Evolutionary conservation across 2,888 invertebrate genomes (phyloP), one percentile per base, ranked within the genome.

Genomic region (Phorcus lineatus): DNA sequence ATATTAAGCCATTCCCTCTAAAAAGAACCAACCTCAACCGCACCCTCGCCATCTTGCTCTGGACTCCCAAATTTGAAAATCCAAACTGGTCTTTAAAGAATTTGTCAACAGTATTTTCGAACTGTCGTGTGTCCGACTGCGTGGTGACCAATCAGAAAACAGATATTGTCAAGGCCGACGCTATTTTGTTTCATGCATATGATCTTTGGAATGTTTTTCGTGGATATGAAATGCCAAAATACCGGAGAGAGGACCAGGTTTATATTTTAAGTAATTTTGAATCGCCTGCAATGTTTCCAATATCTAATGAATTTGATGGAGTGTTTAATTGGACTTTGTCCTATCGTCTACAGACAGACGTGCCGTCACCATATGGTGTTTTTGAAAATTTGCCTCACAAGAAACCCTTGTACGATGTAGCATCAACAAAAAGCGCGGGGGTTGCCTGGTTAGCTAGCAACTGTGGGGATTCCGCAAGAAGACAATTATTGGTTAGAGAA

Each of bases 261-360:
- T 78, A 47, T 31, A 17, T 66, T 17, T 67, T 78, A 7, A 3
- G 7, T 13, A 52, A 17, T 22, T 9, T 16, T 13, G 77, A 78
- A 52, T 24, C 77, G 6, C 77, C 77, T 22, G 11, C 62, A 0
- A 66, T 11, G 47, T 11, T 47, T 11, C 47, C 47, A 6, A 47
- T 47, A 47, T 13, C 47, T 47, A 13, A 47, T 6, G 16, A 40
- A 47, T 78, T 40, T 47, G 28, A 16, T 2, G 28, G 24, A 6
- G 47, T 78, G 13, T 78, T 78, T 24, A 78, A 78, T 47, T 78
- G 77, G 77, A 78, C 77, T 2, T 11, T 19, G 4, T 24, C 40
- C 4, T 78, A 78, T 31, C 28, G 52, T 13, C 7, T 4, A 13
- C 47, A 47, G 13, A 1, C 47, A 13, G 47, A 19, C 6, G 17